Conservation (phyloP, 2,888 invertebrate genomes). For the Dasysyrphus albostriatus region DNA sequence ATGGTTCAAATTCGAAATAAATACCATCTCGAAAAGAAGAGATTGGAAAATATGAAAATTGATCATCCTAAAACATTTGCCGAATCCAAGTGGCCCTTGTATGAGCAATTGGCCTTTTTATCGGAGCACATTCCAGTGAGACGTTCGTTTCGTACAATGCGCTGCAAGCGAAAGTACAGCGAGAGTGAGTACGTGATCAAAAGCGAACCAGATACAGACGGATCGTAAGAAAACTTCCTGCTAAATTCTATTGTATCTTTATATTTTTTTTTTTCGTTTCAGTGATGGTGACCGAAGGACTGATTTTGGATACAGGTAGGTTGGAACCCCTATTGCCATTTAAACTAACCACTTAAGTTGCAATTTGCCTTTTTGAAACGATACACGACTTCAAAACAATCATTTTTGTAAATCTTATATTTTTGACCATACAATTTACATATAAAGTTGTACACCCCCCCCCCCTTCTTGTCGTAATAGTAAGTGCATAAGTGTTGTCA, state of each 20-base stretch:
- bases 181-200: conserved; percentile 55
- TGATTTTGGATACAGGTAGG: conserved; percentile 53
- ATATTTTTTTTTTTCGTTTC: conserved; percentile 3
- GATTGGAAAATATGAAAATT: conserved; percentile 76
- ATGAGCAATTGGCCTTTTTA: conserved; percentile 78
- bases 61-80: conserved; percentile 71
- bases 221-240: conserved; percentile 56
- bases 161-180: conserved; percentile 50
- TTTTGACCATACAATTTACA: no score
- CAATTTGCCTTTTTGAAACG: no score
- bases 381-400: no score
- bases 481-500: no score
- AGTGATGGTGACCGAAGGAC: conserved; percentile 54
- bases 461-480: no score
- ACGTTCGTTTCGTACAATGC: conserved; percentile 77
- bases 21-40: conserved; percentile 80
- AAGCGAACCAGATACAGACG: conserved; percentile 54
- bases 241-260: conserved; percentile 18
- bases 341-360: no score
- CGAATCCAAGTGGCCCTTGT: conserved; percentile 79
- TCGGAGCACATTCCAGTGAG: conserved; percentile 78
- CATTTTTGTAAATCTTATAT: no score
- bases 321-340: neutral
- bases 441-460: no score
- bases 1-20: conserved; percentile 80